Base-by-base conservation (phyloP, 2,888 invertebrate genomes). In the Pachliopta kotzebuea region DNA sequence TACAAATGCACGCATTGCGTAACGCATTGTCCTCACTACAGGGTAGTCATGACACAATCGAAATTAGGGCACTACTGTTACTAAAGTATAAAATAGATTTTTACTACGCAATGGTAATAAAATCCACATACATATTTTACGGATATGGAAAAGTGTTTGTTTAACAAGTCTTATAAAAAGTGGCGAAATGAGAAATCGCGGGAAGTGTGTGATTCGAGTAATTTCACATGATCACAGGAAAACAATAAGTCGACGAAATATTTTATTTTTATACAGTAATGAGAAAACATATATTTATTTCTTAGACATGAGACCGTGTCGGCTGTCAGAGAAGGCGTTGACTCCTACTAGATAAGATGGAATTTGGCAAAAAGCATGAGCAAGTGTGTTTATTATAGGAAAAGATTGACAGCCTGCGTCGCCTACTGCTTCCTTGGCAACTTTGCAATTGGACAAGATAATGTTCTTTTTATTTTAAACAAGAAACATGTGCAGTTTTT, bases 401-500 rank as follows among this genome's bases (percentile, higher is more conserved):
- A 78, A 76, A 74, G 83, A 82, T 78, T 86, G 90, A 88, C 90
- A 88, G 83, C 78, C 77, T 82, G 77, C 73, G 84, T 80, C 80
- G 79, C 78, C 77, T 80, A 72, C 76, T 69, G 81, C 83, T 84
- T 85, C 85, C 85, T 83, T 90, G 91, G 90, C 91, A 91, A 91
- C 81, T 88, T 90, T 85, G 85, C 85, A 87, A 89, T 90, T 88
- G 87, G 81, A 85, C 79, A 80, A 80, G 84, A 84, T 80, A 79
- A 80, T 80, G 67, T 74, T 73, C 76, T 79, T 81, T 78, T 78
- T 72, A 70, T 68, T 71, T 73, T 70, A 69, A 71, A 69, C 60
- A 61, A 69, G 68, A 60, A 71, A 79, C 78, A 75, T 76, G 78
- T 78, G 75, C 75, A 73, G 74, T 75, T 74, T 78, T n/a, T 78